Evolutionary conservation across 2,888 invertebrate species (phyloP), one percentile per base, ranked within the genome.

Genomic region (Antheraea assamensis): DNA sequence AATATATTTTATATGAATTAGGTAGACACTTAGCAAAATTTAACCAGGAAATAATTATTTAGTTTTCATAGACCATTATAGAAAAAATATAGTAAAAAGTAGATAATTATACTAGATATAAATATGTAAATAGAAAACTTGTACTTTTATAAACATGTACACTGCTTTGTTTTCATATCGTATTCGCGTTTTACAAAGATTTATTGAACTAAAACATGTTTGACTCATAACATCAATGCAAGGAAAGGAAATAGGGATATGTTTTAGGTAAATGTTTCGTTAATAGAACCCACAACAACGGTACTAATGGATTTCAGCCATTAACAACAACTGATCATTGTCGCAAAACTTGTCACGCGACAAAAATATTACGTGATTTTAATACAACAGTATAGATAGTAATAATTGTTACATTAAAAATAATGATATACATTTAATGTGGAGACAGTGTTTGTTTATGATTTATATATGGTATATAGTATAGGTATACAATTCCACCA

Each of bases 221-320:
- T 24, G n/a, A 24, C 10, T 10, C 13, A 58, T 58, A 58, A 58
- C 24, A 2, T 24, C n/a, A 13, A 24, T 24, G 15, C n/a, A n/a
- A 58, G n/a, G n/a, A n/a, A n/a, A 24, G 4, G 61, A 30, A 13
- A 21, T 27, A 30, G 5, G 30, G 13, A 64, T 21, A 64, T 64
- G 13, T 15, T 64, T 30, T 30, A 30, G 2, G 17, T 64, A 30
- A 64, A 30, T 64, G 17, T 30, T 64, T 4, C 19, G 17, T 64
- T 17, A 30, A 17, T 64, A 17, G 17, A 30, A 64, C 24, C 58
- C 4, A 64, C 73, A 82, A 82, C 81, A 79, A 75, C 76, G 74
- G 72, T 68, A 64, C 80, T 88, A 88, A 88, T 88, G 87, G 83
- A 81, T 77, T 80, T 79, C 58, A 35, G 75, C 80, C 82, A 84